Evolutionary conservation across 2,797 vertebrate species (phyloP), one percentile per base, ranked within the genome.

Genomic region (Scleropages formosus): DNA sequence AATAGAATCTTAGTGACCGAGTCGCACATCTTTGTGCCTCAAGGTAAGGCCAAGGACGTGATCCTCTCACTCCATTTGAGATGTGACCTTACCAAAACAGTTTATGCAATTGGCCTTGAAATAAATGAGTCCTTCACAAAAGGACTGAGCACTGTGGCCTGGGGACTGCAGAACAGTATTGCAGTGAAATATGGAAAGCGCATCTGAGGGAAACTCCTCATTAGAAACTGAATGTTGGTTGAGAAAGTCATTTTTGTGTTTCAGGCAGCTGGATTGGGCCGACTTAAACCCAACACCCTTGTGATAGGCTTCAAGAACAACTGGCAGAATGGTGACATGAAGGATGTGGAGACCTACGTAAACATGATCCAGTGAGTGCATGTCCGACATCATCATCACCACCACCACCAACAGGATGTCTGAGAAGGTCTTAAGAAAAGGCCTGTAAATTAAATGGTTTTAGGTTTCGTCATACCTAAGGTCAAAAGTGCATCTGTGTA

Each of bases 231-330:
- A 27, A 56, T 39, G 31, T 4, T 22, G 63, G 70, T 62, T 53
- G 18, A 61, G 51, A 61, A 18, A 4, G 1, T 51, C 18, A 18
- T 12, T 10, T 73, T 49, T 78, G 11, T 11, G 1, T 61, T 46
- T 82, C 89, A 99, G 97, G 97, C 97, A 87, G 93, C 95, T 73
- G 97, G 97, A 61, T 89, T 99, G 79, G 97, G 97, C 62, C 94
- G 97, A 69, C 93, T 99, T 84, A 95, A 91, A 80, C 97, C 97
- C 20, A 99, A 99, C 82, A 98, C 94, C 1, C 92, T 98, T 81
- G 97, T 99, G 68, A 83, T 98, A 74, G 97, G 97, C 85, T 99
- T 96, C 92, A 99, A 99, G 87, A 98, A 96, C 64, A 94, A 98
- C 84, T 98, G 97, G 97, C 86, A 91, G 65, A 91, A 95, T 63